These are phyloP conservation scores for Urocynchramus pylzowi DNA, from an alignment of 2,113 vertebrate genomes.

Conservation along the genomic window DNA sequence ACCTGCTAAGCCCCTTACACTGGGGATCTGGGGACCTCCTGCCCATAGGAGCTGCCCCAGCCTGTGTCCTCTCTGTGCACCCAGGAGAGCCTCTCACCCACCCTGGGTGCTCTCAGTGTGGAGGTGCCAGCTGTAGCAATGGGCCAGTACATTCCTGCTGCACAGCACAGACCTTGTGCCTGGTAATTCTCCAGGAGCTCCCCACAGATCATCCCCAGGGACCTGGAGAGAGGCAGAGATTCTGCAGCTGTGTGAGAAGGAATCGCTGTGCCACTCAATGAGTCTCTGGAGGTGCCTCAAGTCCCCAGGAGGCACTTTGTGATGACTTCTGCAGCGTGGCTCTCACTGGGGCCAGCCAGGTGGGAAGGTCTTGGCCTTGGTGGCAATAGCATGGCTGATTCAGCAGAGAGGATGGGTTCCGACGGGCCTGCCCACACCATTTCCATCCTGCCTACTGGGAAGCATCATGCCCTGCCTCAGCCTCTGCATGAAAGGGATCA, in stretches of 20 bases:
- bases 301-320: neutral
- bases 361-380: neutral
- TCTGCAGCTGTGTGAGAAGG: neutral
- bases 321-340: neutral
- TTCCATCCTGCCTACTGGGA: neutral
- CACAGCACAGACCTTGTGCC: neutral
- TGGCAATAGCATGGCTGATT: neutral
- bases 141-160: fast-evolving
- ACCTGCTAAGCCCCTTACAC: neutral
- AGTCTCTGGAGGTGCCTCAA: neutral
- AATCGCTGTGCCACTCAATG: fast-evolving
- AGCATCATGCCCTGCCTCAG: neutral
- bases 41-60: neutral
- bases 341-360: neutral
- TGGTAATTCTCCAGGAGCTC: neutral
- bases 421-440: neutral
- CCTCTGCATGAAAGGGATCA: neutral
- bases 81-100: neutral
- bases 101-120: neutral
- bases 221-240: neutral
- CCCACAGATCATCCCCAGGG: neutral
- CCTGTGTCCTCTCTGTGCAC: neutral
- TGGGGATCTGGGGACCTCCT: neutral
- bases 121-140: fast-evolving
- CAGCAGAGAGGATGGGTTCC: neutral